Evolutionary conservation across 2,888 invertebrate species (phyloP), one percentile per base, ranked within the genome.

Genomic region (Agrotis exclamationis): DNA sequence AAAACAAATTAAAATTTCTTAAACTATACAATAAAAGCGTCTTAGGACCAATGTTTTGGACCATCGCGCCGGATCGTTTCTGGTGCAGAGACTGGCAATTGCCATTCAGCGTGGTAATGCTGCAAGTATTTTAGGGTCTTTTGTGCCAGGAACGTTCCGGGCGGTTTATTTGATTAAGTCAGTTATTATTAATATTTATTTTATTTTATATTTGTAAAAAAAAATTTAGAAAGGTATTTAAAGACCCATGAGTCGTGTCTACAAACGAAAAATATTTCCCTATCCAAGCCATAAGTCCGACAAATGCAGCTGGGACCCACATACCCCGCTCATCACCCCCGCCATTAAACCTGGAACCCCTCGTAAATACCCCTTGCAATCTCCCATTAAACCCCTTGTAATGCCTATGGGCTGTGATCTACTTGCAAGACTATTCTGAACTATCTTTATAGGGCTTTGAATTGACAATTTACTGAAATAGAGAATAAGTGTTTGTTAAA

Each of bases 401-500:
- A 75, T 24, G 22, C 33, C 51, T 59, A 51, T 50, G 22, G 70
- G 14, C 63, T 70, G 51, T 64, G 63, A 76, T 81, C 54, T 60
- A 81, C 51, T 60, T n/a, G 28, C 28, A n/a, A 47, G 54, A 53
- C 77, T 50, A 64, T 70, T 56, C 50, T 50, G 24, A 60, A 62
- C 63, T 44, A 58, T 69, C 24, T 76, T 54, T 81, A 58, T 24
- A 69, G 51, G 48, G 77, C 22, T 76, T 63, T 47, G 28, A 60
- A n/a, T 64, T 57, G 60, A 57, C 63, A 64, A 80, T 76, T 77
- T 82, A 77, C 53, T 50, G 14, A 33, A 75, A 47, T 48, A 20
- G 47, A 24, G 7, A 16, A 51, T 20, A 24, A 14, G 22, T 54
- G 22, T 64, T 54, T 24, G 24, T 24, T 24, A 24, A 24, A n/a